These are phyloP conservation scores for Tinamus guttatus DNA, from an alignment of 2,113 vertebrate species.

Conservation along the genomic window DNA sequence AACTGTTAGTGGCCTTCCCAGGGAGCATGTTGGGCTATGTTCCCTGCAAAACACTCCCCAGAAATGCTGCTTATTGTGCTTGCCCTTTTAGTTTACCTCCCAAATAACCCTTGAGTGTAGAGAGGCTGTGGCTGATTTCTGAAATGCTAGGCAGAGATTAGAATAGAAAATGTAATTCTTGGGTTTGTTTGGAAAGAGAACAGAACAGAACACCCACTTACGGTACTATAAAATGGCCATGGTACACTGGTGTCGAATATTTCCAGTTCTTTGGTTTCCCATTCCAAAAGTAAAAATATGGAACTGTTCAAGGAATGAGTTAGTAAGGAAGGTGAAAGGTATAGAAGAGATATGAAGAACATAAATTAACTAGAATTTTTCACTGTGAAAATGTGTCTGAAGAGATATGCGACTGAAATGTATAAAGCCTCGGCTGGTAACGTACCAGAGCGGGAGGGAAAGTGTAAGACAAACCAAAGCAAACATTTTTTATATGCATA, in stretches of 20 bases:
- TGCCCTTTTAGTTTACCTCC: background rate
- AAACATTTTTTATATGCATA: background rate
- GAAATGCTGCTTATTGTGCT: background rate
- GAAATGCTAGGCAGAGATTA: background rate
- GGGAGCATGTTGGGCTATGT: background rate
- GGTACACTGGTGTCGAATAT: background rate
- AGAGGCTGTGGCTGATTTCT: background rate
- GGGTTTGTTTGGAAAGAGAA: background rate
- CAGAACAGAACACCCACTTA: background rate
- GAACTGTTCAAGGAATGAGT: background rate
- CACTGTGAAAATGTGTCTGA: background rate
- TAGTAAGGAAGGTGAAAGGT: background rate
- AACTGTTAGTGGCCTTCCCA: background rate
- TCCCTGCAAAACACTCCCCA: background rate
- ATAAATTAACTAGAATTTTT: background rate
- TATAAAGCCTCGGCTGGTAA: background rate
- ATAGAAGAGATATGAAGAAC: background rate
- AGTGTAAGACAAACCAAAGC: constrained; percentile 13
- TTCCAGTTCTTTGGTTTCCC: background rate
- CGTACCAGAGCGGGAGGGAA: constrained; percentile 14
- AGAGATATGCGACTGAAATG: background rate
- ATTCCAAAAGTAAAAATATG: background rate
- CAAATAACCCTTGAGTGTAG: background rate
- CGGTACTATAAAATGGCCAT: background rate
- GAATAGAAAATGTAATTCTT: background rate